Percentiles rank a stretch among this genome's conserved stretches.
Evolutionary conservation across 2,797 vertebrate species (phyloP).

Genomic region (Pristis pectinata): DNA sequence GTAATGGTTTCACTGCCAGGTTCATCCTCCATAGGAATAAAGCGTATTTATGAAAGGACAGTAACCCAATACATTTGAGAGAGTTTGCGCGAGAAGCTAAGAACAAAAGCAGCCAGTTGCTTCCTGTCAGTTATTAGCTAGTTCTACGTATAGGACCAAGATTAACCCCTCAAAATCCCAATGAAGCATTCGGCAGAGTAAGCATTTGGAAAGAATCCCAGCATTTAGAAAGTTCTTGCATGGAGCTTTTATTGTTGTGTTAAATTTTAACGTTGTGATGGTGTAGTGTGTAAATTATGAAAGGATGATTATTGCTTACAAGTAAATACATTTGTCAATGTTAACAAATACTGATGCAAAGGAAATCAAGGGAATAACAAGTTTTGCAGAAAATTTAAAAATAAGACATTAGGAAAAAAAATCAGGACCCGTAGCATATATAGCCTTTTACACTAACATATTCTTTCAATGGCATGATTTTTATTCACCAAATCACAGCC

Average conservation of each 20-base stretch:
- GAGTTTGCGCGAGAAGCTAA: not conserved
- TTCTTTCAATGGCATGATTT: no score
- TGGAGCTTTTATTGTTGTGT: not conserved
- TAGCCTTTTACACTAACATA: not conserved
- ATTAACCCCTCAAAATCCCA: conserved; percentile 12
- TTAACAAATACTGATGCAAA: not conserved
- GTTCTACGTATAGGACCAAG: not conserved
- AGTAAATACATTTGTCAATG: not conserved
- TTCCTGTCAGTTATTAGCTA: conserved; percentile 15
- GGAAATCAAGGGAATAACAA: not conserved
- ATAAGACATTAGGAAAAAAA: not conserved
- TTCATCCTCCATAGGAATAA: conserved; percentile 15
- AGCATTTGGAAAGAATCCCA: not conserved
- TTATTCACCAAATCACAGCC: not conserved
- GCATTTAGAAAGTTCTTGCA: not conserved
- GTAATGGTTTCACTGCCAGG: conserved; percentile 20
- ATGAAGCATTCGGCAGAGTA: not conserved
- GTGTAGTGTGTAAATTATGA: not conserved
- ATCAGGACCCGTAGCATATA: not conserved
- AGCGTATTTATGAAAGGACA: not conserved
- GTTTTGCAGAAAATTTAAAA: not conserved
- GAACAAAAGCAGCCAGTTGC: conserved; percentile 8
- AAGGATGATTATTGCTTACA: not conserved
- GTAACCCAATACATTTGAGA: conserved; percentile 30
- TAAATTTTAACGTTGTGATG: not conserved